Percentiles rank a stretch among this genome's conserved stretches.
These are phyloP conservation scores for Puffinus mauretanicus DNA, from an alignment of 2,113 vertebrate genomes.

Conservation along the genomic window DNA sequence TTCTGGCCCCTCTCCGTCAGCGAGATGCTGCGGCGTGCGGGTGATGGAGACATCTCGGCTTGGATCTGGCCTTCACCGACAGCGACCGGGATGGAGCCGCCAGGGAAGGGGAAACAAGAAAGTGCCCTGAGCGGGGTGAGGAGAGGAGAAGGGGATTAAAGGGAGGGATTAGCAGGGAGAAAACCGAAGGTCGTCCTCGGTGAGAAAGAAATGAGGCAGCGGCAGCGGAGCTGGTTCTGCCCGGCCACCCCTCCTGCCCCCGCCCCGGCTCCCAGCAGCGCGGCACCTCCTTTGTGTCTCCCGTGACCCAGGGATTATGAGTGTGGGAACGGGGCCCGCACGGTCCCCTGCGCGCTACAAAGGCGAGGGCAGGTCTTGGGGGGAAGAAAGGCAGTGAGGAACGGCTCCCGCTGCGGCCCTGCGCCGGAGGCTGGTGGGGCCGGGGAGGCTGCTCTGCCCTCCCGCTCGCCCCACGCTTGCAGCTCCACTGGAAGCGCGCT, in stretches of 20 bases:
- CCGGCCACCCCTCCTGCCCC: background rate
- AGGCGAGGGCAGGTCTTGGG: background rate
- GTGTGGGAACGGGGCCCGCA: conserved; percentile 81
- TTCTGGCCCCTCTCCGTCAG: background rate
- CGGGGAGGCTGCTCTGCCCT: background rate
- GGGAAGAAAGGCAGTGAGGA: background rate
- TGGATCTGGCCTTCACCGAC: background rate
- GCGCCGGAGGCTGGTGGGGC: fast-evolving
- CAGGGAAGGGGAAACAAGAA: background rate
- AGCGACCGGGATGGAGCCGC: background rate
- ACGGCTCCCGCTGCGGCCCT: background rate
- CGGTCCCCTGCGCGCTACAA: background rate
- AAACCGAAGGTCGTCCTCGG: conserved; percentile 64
- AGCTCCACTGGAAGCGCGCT: background rate
- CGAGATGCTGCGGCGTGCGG: fast-evolving
- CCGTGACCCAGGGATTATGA: conserved; percentile 82
- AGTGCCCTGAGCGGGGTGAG: background rate
- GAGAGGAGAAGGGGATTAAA: conserved; percentile 10
- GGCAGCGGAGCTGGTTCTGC: conserved; percentile 57
- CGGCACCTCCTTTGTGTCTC: conserved; percentile 82
- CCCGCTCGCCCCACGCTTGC: background rate
- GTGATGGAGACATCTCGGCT: background rate
- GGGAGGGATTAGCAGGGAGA: background rate
- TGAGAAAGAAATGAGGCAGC: conserved; percentile 71
- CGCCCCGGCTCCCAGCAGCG: conserved; percentile 65